Conservation (phyloP, 2,888 invertebrate genomes). For the Agriotes lineatus region DNA sequence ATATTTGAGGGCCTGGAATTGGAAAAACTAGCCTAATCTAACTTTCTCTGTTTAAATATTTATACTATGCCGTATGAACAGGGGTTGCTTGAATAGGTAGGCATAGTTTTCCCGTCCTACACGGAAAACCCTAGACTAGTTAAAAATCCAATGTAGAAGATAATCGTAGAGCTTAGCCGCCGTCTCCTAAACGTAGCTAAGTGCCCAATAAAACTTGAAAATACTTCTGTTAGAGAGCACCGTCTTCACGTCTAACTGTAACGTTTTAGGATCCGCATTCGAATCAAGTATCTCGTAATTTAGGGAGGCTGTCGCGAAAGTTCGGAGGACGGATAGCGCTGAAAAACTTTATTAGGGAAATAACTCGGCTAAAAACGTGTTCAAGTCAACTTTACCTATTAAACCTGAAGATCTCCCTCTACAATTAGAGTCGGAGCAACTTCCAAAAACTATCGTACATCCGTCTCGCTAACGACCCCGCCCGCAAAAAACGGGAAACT, state of each 20-base stretch:
- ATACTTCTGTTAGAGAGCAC: neutral
- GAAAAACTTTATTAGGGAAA: slow-evolving; percentile 43
- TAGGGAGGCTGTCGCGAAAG: neutral
- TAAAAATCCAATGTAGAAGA: too few relatives aligned
- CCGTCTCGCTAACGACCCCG: slow-evolving; percentile 42
- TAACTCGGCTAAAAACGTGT: slow-evolving; percentile 41
- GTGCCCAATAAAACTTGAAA: neutral
- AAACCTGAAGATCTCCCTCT: slow-evolving; percentile 37
- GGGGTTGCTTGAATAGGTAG: too few relatives aligned
- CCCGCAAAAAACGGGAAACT: slow-evolving; percentile 39
- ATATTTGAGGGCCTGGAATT: too few relatives aligned
- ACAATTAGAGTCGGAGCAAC: slow-evolving; percentile 45
- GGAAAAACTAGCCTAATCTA: too few relatives aligned
- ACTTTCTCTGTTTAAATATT: too few relatives aligned
- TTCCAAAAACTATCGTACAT: slow-evolving; percentile 47
- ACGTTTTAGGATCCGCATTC: slow-evolving; percentile 5
- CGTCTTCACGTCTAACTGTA: neutral
- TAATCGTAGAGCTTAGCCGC: too few relatives aligned
- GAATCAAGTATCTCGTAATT: slow-evolving; percentile 13
- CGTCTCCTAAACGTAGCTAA: neutral
- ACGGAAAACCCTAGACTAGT: too few relatives aligned
- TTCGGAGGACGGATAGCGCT: slow-evolving; percentile 4
- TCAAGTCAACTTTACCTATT: slow-evolving; percentile 43
- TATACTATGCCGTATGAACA: too few relatives aligned
- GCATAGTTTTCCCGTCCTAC: too few relatives aligned